A percentile compares a stretch with the other conserved stretches of the same genome.
These are phyloP conservation scores for Squalus acanthias DNA, from an alignment of 2,797 vertebrate species.

Conservation along the genomic window DNA sequence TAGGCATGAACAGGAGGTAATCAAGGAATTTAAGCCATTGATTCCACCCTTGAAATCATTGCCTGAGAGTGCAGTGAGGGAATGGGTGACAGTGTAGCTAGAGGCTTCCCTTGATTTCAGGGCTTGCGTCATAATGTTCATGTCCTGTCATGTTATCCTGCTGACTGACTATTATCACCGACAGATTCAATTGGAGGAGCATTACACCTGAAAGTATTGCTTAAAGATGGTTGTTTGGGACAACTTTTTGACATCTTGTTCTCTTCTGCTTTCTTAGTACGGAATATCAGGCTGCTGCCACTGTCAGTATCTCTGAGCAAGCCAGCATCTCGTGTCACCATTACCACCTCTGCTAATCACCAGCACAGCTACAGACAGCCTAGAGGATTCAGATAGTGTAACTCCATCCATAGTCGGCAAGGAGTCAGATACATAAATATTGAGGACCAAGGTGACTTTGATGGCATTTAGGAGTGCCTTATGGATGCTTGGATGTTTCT, in stretches of 20 bases:
- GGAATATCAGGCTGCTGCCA: background rate
- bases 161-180: background rate
- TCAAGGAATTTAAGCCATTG: background rate
- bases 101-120: background rate
- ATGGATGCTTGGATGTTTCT: too few species aligned
- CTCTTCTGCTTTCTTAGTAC: background rate
- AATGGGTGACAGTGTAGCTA: background rate
- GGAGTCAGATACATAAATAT: too few species aligned
- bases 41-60: background rate
- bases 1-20: background rate
- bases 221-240: background rate
- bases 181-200: background rate
- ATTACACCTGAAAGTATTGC: background rate
- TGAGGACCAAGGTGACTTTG: too few species aligned
- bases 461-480: too few species aligned
- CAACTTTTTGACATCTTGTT: background rate
- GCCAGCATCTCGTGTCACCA: background rate
- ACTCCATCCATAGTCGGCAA: too few species aligned
- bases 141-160: background rate
- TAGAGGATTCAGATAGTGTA: background rate
- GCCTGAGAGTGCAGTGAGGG: background rate
- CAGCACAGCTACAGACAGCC: background rate
- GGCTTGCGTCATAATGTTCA: background rate
- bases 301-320: background rate
- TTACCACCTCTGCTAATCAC: slow-evolving; percentile 13